Conservation (phyloP, 1,140 invertebrate species). For the Lethrus apterus region DNA sequence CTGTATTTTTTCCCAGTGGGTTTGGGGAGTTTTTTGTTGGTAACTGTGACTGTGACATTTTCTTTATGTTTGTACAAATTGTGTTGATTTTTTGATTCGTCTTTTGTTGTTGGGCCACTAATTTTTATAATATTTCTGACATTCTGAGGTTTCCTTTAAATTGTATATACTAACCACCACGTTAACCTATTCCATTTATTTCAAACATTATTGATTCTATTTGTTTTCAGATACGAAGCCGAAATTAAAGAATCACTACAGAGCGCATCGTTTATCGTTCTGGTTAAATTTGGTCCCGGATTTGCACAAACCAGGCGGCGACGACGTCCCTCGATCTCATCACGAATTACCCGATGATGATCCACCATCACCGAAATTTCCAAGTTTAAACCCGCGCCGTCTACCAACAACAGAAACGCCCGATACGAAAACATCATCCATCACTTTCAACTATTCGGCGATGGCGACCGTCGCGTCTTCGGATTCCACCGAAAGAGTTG, state of each 20-base stretch:
- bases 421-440: constrained; percentile 32
- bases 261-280: constrained; percentile 86
- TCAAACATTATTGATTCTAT: too few species aligned
- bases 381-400: constrained; percentile 46
- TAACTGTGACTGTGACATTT: too few species aligned
- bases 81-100: too few species aligned
- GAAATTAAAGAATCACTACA: constrained; percentile 88
- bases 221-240: constrained; percentile 68
- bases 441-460: constrained; percentile 29
- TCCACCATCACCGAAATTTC: constrained; percentile 47
- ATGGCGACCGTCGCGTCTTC: constrained; percentile 36
- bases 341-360: constrained; percentile 77
- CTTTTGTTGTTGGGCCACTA: too few species aligned
- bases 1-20: too few species aligned
- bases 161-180: too few species aligned
- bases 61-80: too few species aligned
- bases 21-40: too few species aligned
- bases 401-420: constrained; percentile 47
- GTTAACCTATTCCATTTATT: too few species aligned
- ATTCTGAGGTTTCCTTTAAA: too few species aligned
- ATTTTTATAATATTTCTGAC: too few species aligned
- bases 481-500: constrained; percentile 35
- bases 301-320: constrained; percentile 81
- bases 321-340: constrained; percentile 76
- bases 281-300: constrained; percentile 94